phyloP scores from a whole-genome alignment of 2,113 vertebrate genomes.

The Dendrocopos noguchii region DNA sequence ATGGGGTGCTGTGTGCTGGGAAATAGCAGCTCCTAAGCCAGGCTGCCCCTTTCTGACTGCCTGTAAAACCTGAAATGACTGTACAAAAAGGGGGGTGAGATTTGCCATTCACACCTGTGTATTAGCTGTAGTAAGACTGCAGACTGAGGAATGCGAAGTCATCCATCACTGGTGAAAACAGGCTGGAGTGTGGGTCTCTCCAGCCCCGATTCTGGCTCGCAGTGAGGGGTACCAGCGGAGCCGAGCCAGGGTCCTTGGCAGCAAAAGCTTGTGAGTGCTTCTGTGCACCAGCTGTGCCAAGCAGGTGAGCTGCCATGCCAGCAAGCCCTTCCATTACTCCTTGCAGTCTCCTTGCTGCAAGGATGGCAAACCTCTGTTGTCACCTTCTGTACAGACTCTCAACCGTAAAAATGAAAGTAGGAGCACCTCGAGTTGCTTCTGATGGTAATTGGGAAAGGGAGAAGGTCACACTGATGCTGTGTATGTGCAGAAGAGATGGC shows the following conservation, averaged over 20 bases:
- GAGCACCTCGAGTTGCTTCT: fast-evolving
- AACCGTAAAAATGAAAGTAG: fast-evolving
- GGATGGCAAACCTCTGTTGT: background rate
- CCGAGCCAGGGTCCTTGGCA: background rate
- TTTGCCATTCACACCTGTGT: background rate
- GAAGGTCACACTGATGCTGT: fast-evolving
- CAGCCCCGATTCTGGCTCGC: fast-evolving
- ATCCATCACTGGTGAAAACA: background rate
- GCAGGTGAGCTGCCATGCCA: fast-evolving
- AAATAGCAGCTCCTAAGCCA: background rate
- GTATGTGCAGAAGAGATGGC: background rate
- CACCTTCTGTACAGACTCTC: background rate
- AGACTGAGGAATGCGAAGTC: background rate
- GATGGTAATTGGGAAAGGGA: background rate
- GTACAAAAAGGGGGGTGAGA: background rate
- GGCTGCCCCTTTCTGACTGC: background rate
- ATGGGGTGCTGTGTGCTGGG: background rate
- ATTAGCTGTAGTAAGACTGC: background rate
- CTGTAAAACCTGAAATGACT: background rate
- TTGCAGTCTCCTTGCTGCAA: background rate
- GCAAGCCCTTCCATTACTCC: background rate
- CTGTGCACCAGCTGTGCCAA: background rate
- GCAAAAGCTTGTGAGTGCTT: background rate
- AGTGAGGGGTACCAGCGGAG: background rate
- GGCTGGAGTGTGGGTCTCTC: background rate